Evolutionary conservation across 2,113 vertebrate species (phyloP), one percentile per base, ranked within the genome.

Genomic region (Salvelinus sp.): DNA sequence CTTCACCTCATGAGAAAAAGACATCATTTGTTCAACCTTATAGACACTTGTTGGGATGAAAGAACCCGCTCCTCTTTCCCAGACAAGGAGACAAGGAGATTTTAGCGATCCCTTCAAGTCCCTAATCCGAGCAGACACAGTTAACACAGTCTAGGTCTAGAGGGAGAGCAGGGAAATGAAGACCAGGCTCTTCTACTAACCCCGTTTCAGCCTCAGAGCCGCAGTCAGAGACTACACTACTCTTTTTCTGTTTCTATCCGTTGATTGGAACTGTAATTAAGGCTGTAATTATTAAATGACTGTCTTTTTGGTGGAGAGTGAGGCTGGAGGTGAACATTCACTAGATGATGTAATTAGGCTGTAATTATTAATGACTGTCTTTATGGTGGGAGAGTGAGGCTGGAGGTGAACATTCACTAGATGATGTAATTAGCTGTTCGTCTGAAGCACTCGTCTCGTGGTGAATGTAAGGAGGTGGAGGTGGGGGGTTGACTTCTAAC

Each of bases 251-350:
- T 88, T 88, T 81, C 70, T 33, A 83, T 73, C 64, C 60, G 60
- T 76, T 70, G 80, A 75, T 81, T 75, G 78, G 77, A 87, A 78
- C 81, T 70, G 85, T 87, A 77, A 86, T 87, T 88, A 88, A 79
- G 78, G 80, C 81, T 82, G 88, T 76, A 76, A 82, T 86, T 85
- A 86, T 90, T 82, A 87, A 90, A 90, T 89, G 78, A 91, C 81
- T 82, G 80, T 80, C 73, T 79, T 81, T 73, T 13, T 76, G 28
- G 79, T 78, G 60, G 83, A 77, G 76, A 77, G 76, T 76, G 44
- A 28, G 13, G 70, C 77, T 69, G 25, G 69, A 71, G 74, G 82
- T 83, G 80, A 87, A 87, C 77, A 81, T 84, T 81, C 70, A 1
- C 50, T 28, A 28, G 28, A 28, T 30, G 27, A 27, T 27, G 27